phyloP scores from a whole-genome alignment of 2,113 vertebrate genomes.

The Cairina moschata region DNA sequence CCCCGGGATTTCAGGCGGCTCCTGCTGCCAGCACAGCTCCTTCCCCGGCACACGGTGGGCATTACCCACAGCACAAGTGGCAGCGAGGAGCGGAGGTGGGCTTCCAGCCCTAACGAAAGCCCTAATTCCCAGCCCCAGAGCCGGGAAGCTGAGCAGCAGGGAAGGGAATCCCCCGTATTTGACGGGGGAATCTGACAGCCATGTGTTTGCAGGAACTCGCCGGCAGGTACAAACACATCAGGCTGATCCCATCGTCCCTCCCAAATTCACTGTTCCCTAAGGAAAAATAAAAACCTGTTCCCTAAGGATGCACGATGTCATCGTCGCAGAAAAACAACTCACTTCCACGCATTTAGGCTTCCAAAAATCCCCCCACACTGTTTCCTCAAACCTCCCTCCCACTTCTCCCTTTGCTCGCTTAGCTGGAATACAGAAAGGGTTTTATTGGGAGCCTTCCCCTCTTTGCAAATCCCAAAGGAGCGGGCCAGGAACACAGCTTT shows the following conservation, averaged over 20 bases:
- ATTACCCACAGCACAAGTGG: fast-evolving
- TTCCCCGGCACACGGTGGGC: not conserved
- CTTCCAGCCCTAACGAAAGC: not conserved
- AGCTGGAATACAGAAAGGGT: not conserved
- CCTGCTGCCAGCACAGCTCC: not conserved
- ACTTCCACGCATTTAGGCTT: not conserved
- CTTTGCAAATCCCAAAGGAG: not conserved
- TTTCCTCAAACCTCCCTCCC: not conserved
- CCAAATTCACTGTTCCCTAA: not conserved
- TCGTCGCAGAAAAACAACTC: not conserved
- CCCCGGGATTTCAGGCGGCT: not conserved
- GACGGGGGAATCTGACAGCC: not conserved
- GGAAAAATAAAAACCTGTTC: not conserved
- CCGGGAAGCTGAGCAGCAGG: not conserved
- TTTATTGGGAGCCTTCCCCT: not conserved
- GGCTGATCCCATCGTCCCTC: not conserved
- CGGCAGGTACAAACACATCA: not conserved
- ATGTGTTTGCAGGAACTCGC: fast-evolving
- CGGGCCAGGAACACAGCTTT: not conserved
- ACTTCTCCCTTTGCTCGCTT: not conserved
- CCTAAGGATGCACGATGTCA: not conserved
- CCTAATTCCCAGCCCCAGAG: not conserved
- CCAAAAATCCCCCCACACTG: not conserved
- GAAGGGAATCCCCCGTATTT: not conserved
- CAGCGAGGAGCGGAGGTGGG: not conserved